phyloP scores from a whole-genome alignment of 2,888 invertebrate genomes.

The Drosophila austrosaltans region DNA sequence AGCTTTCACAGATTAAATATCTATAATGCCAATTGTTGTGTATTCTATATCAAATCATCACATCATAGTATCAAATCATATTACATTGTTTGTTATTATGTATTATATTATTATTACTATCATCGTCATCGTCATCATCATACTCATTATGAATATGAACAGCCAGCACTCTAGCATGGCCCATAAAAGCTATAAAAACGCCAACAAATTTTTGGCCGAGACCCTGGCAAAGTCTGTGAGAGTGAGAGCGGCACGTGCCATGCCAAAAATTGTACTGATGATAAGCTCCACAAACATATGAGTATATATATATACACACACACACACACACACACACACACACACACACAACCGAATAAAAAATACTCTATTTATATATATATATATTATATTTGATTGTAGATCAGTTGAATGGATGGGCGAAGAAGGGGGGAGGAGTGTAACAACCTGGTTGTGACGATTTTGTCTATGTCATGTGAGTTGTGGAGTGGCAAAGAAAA shows the following conservation, averaged over 20 bases:
- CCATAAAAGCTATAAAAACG: conserved; percentile 14
- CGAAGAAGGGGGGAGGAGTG: neutral
- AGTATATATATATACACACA: conserved; percentile 9
- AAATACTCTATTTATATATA: conserved; percentile 12
- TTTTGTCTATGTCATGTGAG: conserved; percentile 37
- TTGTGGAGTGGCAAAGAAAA: conserved; percentile 21
- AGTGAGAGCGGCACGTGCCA: conserved; percentile 61
- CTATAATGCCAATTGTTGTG: no score
- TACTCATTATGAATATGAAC: neutral
- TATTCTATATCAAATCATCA: neutral
- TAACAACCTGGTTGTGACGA: conserved; percentile 6
- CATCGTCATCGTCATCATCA: neutral
- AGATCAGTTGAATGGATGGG: conserved; percentile 32
- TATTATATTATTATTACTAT: conserved; percentile 1
- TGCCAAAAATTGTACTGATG: conserved; percentile 35
- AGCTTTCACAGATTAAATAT: no score
- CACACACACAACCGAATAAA: conserved; percentile 7
- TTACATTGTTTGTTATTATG: neutral
- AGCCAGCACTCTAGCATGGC: conserved; percentile 21
- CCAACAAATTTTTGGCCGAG: conserved; percentile 5
- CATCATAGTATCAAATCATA: neutral
- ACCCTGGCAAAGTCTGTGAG: conserved; percentile 20
- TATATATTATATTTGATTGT: conserved; percentile 34
- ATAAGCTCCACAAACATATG: conserved; percentile 40
- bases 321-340: conserved; percentile 20